A percentile compares a stretch with the other conserved stretches of the same genome.
These are phyloP conservation scores for Phenganax marumi DNA, from an alignment of 92 coral and sea anemone genomes.

Conservation along the genomic window DNA sequence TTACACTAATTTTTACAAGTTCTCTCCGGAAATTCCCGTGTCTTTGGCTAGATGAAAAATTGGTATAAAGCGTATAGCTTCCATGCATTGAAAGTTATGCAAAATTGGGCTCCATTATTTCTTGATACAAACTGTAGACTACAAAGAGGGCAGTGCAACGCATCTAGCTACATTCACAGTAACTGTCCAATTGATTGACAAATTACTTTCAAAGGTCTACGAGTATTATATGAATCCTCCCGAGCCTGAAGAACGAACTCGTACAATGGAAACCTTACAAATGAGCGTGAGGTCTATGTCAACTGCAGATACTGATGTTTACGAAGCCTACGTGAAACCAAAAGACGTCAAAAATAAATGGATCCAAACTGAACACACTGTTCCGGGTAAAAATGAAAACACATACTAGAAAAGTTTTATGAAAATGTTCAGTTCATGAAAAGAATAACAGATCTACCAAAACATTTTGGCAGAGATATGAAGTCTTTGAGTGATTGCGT, in stretches of 20 bases:
- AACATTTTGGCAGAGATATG: no score
- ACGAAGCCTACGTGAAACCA: slow-evolving; percentile 17
- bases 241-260: slow-evolving; percentile 26
- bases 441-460: neutral
- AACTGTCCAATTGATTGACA: no score
- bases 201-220: neutral
- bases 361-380: slow-evolving; percentile 27
- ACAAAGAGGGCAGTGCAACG: no score
- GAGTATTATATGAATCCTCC: slow-evolving; percentile 18
- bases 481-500: no score
- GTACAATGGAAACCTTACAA: slow-evolving; percentile 31
- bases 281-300: slow-evolving; percentile 21
- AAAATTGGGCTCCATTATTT: no score
- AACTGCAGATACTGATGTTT: neutral
- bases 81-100: no score
- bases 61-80: no score
- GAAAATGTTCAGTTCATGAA: neutral
- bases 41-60: no score
- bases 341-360: slow-evolving; percentile 40
- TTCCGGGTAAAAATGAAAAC: neutral
- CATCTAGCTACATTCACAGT: no score
- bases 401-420: neutral
- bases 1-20: no score
- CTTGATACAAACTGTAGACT: no score
- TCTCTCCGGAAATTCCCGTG: no score